phyloP scores from a whole-genome alignment of 2,797 vertebrate species.

The Brotula barbata region DNA sequence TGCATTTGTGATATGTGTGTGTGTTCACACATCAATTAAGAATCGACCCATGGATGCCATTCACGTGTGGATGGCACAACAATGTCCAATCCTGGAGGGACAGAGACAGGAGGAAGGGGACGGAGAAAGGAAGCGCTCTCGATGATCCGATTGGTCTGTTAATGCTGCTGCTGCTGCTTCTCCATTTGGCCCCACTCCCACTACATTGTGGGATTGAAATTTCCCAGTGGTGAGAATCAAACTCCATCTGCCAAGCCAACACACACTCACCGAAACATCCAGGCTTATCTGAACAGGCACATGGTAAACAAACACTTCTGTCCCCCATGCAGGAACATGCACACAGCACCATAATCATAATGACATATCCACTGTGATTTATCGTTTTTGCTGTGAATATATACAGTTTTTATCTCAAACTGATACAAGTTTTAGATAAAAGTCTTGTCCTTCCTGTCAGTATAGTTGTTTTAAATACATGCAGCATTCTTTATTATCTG shows the following conservation, averaged over 20 bases:
- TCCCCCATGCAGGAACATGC: constrained; percentile 44
- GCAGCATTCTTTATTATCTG: constrained; percentile 37
- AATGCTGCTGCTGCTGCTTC: constrained; percentile 52
- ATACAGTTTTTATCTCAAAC: constrained; percentile 49
- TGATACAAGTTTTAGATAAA: constrained; percentile 24
- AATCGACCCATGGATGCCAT: constrained; percentile 43
- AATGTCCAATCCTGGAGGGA: constrained; percentile 35
- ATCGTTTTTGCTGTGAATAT: constrained; percentile 51
- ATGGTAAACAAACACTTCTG: constrained; percentile 66
- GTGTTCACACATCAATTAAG: constrained; percentile 31
- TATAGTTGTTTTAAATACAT: constrained; percentile 42
- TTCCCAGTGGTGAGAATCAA: constrained; percentile 72
- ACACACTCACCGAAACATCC: constrained; percentile 53
- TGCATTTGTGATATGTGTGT: constrained; percentile 42
- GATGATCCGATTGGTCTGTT: constrained; percentile 59
- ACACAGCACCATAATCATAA: constrained; percentile 31
- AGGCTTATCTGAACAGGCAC: constrained; percentile 70
- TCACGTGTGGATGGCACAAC: constrained; percentile 58
- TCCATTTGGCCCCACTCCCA: constrained; percentile 69
- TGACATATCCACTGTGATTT: constrained; percentile 72
- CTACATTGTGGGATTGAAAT: constrained; percentile 77
- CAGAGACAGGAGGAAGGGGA: constrained; percentile 1
- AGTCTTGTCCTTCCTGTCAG: constrained; percentile 17
- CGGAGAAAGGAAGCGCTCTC: constrained; percentile 7
- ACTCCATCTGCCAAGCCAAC: constrained; percentile 69